Evolutionary conservation across 2,888 invertebrate genomes (phyloP), one percentile per base, ranked within the genome.

Genomic region (Parnassius apollo): DNA sequence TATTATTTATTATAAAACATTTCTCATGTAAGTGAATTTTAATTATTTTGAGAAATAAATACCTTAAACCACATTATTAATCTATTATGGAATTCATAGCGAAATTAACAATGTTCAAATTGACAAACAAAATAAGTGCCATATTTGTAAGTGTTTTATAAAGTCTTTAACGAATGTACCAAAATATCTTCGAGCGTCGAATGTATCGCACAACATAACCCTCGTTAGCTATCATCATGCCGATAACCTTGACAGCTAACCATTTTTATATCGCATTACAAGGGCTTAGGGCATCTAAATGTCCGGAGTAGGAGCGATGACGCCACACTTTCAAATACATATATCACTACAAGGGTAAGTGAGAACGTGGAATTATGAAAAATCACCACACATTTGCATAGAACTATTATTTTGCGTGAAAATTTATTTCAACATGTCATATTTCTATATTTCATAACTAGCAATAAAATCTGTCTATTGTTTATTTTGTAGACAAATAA

Each of bases 331-430:
- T 54, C 25, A n/a, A 35, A 61, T 60, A 50, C 44, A 61, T 49
- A 50, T 50, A 61, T 49, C 48, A 51, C 54, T 49, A 51, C 49
- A 50, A 42, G 49, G 56, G 45, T 50, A 59, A 45, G 50, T 46
- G 54, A 63, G 49, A 61, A 61, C 46, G 45, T 56, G 45, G 56
- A 59, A 46, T 63, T 59, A 18, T 59, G 63, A 55, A 51, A 63
- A 63, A 58, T 58, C 35, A 45, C 22, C 8, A 7, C 49, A 7
- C 42, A 42, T 48, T 53, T 55, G 50, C 50, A 50, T 59, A 44
- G 25, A 18, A 45, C 18, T 8, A 45, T 25, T 49, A 50, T 55
- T 56, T 55, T 35, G 12, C 10, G 53, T 50, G 50, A 8, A 48
- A 48, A 48, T 44, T 7, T 13, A 13, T 48, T 48, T 48, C 9